phyloP scores from a whole-genome alignment of 2,888 invertebrate species.

The Tortricodes alternella region DNA sequence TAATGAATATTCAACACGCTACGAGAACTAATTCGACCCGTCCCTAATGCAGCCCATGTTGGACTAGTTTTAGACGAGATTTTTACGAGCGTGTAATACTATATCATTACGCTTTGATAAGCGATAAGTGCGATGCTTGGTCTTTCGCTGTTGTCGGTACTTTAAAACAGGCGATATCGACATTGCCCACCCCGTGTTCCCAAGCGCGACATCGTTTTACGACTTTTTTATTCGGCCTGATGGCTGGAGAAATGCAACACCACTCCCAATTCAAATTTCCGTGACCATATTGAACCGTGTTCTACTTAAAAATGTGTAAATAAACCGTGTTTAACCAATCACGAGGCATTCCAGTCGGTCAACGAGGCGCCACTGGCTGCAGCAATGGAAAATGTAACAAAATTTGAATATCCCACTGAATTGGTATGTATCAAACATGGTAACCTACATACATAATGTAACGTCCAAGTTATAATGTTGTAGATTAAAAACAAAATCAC shows the following conservation, averaged over 20 bases:
- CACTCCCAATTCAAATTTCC: conserved; percentile 70
- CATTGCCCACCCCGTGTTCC: conserved; percentile 70
- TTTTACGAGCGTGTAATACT: conserved; percentile 75
- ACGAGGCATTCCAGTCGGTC: conserved; percentile 42
- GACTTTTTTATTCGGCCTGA: conserved; percentile 78
- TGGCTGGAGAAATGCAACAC: conserved; percentile 75
- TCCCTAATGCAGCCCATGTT: conserved; percentile 50
- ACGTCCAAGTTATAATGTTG: conserved; percentile 22
- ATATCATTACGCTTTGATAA: conserved; percentile 73
- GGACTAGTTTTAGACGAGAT: conserved; percentile 58
- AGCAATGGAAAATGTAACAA: conserved; percentile 33
- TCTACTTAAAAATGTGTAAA: conserved; percentile 58
- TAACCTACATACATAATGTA: conserved; percentile 16
- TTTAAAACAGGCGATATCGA: conserved; percentile 70
- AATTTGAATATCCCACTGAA: conserved; percentile 30
- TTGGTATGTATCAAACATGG: conserved; percentile 13
- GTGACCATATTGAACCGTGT: conserved; percentile 58
- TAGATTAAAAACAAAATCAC: conserved; percentile 50
- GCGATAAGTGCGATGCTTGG: conserved; percentile 71
- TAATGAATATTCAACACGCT: conserved; percentile 64
- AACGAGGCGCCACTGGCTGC: conserved; percentile 32
- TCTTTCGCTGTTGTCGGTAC: conserved; percentile 67
- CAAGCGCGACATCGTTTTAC: conserved; percentile 78
- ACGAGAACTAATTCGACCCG: conserved; percentile 55
- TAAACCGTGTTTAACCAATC: conserved; percentile 55